Percentiles rank a stretch among this genome's conserved stretches.
phyloP scores from a whole-genome alignment of 92 coral and sea anemone species.

The Phymanthus crucifer region DNA sequence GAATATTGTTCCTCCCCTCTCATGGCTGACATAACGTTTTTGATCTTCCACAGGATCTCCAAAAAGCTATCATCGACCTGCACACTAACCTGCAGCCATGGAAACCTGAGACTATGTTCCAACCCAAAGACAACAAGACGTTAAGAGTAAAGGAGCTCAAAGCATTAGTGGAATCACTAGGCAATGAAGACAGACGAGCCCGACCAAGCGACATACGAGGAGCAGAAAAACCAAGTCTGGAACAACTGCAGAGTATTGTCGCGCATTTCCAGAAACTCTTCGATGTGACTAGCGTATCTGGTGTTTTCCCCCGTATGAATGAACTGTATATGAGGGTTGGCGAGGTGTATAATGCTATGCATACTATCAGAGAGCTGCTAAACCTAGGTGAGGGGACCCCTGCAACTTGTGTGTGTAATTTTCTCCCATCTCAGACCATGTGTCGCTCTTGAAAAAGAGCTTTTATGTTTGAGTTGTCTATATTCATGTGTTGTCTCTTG shows the following conservation, averaged over 20 bases:
- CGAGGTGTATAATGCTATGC: conserved; percentile 89
- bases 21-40: not conserved
- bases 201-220: conserved; percentile 70
- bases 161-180: conserved; percentile 59
- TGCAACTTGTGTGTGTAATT: too few species aligned
- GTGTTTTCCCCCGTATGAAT: conserved; percentile 94
- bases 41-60: conserved; percentile 56
- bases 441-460: not conserved
- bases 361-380: conserved; percentile 80
- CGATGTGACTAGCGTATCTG: conserved; percentile 76
- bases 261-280: conserved; percentile 96
- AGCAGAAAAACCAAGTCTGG: conserved; percentile 60
- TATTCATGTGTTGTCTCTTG: too few species aligned
- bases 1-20: too few species aligned
- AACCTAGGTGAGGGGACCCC: conserved; percentile 81
- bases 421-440: too few species aligned
- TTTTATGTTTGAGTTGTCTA: not conserved
- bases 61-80: conserved; percentile 61
- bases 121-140: conserved; percentile 42
- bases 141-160: conserved; percentile 63
- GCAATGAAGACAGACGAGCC: conserved; percentile 63
- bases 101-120: conserved; percentile 72
- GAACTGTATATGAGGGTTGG: conserved; percentile 92
- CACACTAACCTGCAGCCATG: conserved; percentile 77
- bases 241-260: conserved; percentile 79